Conservation (phyloP, 2,888 invertebrate species). For the Dasysyrphus albostriatus region DNA sequence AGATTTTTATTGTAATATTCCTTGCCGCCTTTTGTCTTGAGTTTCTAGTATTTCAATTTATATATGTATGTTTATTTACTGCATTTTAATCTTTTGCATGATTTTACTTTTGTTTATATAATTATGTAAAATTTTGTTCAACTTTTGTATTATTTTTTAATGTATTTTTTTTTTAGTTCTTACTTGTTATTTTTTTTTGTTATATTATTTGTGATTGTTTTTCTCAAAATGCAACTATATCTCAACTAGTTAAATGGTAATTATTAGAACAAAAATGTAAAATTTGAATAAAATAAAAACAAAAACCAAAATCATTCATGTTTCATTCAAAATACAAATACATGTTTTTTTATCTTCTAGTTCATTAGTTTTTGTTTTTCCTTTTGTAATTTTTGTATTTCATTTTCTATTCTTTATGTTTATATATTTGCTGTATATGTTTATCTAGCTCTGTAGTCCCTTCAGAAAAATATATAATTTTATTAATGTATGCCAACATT, state of each 20-base stretch:
- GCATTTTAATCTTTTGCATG: constrained; percentile 47
- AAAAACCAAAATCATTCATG: constrained; percentile 29
- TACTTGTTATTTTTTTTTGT: constrained; percentile 18
- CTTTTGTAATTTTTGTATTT: constrained; percentile 2
- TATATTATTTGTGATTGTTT: constrained; percentile 26
- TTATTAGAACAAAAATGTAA: constrained; percentile 42
- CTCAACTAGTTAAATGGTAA: constrained; percentile 35
- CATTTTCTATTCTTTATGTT: not conserved
- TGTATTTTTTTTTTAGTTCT: constrained; percentile 8
- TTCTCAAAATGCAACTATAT: constrained; percentile 38
- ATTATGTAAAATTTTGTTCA: constrained; percentile 29
- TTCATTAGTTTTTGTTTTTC: constrained; percentile 25
- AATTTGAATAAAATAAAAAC: constrained; percentile 39
- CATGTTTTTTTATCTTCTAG: constrained; percentile 1
- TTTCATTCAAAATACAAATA: constrained; percentile 36
- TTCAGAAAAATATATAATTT: not conserved
- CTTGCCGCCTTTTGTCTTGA: constrained; percentile 39
- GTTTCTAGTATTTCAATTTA: constrained; percentile 34
- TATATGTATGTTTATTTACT: constrained; percentile 21
- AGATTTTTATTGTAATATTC: constrained; percentile 51
- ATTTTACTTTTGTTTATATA: constrained; percentile 20
- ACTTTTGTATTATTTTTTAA: constrained; percentile 32
- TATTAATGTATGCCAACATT: not conserved
- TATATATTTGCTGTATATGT: not conserved
- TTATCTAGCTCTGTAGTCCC: not conserved